A percentile compares a stretch with the other conserved stretches of the same genome.
phyloP scores from a whole-genome alignment of 2,113 vertebrate genomes.

The Pagrus major region DNA sequence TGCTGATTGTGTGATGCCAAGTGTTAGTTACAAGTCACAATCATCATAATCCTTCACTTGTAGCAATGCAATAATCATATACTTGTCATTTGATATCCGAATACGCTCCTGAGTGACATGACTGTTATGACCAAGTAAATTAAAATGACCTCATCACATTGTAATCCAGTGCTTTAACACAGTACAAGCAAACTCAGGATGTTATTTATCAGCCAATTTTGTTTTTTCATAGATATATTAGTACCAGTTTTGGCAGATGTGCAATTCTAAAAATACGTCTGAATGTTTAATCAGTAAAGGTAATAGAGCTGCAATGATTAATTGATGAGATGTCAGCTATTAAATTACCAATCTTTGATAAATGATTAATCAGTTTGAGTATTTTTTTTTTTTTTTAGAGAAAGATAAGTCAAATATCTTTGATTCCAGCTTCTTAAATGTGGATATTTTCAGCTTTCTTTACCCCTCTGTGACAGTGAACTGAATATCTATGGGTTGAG shows the following conservation, averaged over 20 bases:
- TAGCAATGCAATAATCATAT: not conserved
- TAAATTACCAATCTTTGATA: too few species aligned
- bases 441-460: too few species aligned
- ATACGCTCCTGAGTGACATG: not conserved
- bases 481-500: too few species aligned
- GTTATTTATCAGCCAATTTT: not conserved
- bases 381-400: too few species aligned
- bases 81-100: not conserved
- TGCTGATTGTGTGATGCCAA: slow-evolving; percentile 8
- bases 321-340: too few species aligned
- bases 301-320: too few species aligned
- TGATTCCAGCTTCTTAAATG: too few species aligned
- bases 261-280: not conserved
- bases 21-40: slow-evolving; percentile 3
- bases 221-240: not conserved
- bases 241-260: not conserved
- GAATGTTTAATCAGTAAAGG: too few species aligned
- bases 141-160: not conserved
- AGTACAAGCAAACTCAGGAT: not conserved
- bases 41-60: not conserved
- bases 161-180: not conserved
- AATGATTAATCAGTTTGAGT: too few species aligned
- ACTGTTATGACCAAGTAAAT: not conserved
- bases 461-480: too few species aligned
- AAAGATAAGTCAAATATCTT: too few species aligned